These are phyloP conservation scores for Saxidomus purpurata DNA, from an alignment of 1,140 invertebrate species.

Conservation along the genomic window DNA sequence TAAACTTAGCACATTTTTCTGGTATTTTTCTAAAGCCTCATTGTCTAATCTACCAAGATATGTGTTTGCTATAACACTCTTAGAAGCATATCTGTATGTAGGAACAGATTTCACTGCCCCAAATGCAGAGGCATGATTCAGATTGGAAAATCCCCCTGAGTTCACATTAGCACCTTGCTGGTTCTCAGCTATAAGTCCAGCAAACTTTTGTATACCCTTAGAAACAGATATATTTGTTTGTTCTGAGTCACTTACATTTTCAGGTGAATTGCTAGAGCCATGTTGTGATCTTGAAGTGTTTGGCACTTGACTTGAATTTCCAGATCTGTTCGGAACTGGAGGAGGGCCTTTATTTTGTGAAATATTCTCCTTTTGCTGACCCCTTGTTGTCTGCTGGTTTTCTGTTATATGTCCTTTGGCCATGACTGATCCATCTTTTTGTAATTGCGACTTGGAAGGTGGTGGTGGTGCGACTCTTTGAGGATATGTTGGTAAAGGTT, in stretches of 20 bases:
- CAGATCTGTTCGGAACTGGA: slow-evolving; percentile 52
- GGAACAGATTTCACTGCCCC: slow-evolving; percentile 43
- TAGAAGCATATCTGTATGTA: slow-evolving; percentile 84
- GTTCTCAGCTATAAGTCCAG: slow-evolving; percentile 53
- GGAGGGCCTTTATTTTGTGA: slow-evolving; percentile 46
- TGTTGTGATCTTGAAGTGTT: not conserved
- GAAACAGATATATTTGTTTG: slow-evolving; percentile 58
- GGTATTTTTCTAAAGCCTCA: slow-evolving; percentile 81
- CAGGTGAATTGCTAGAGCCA: slow-evolving; percentile 43
- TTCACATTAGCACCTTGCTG: not conserved
- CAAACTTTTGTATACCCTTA: slow-evolving; percentile 64
- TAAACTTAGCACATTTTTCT: slow-evolving; percentile 72
- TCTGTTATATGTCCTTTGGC: not conserved
- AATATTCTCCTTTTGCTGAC: not conserved
- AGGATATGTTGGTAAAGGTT: slow-evolving; percentile 54
- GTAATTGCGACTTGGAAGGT: not conserved
- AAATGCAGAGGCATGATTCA: slow-evolving; percentile 61
- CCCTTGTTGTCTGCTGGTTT: not conserved
- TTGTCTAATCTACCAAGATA: slow-evolving; percentile 82
- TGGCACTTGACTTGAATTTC: not conserved
- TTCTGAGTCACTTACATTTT: slow-evolving; percentile 59
- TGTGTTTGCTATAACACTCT: slow-evolving; percentile 85
- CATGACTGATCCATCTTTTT: not conserved
- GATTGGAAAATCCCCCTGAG: slow-evolving; percentile 62
- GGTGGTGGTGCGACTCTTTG: slow-evolving; percentile 17